phyloP scores from a whole-genome alignment of 1,140 invertebrate genomes.

The Asobara japonica region DNA sequence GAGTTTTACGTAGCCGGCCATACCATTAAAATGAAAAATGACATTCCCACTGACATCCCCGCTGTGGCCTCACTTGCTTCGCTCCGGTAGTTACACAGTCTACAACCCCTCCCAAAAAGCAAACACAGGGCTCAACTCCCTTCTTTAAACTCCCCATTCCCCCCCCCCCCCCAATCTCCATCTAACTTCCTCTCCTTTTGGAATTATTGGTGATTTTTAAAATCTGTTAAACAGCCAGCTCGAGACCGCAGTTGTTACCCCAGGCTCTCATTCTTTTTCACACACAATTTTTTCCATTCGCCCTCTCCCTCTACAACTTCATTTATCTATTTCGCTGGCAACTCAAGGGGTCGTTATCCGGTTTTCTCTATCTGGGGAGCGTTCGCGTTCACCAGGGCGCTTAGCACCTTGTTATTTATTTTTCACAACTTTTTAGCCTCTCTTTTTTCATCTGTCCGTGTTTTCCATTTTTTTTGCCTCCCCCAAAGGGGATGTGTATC shows the following conservation, averaged over 20 bases:
- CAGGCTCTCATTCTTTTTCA: conserved; percentile 10
- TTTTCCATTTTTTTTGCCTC: background rate
- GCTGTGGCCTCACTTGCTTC: conserved; percentile 39
- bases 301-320: conserved; percentile 23
- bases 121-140: conserved; percentile 35
- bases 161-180: conserved; percentile 19
- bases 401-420: conserved; percentile 67
- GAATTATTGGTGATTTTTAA: conserved; percentile 65
- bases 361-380: conserved; percentile 33
- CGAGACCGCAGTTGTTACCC: conserved; percentile 57
- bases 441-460: background rate
- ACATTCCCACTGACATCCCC: conserved; percentile 52
- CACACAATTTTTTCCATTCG: conserved; percentile 17
- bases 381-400: conserved; percentile 44
- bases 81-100: conserved; percentile 44
- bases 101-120: conserved; percentile 39
- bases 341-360: conserved; percentile 36
- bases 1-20: background rate
- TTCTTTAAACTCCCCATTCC: conserved; percentile 2
- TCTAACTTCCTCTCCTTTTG: conserved; percentile 19
- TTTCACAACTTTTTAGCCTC: conserved; percentile 54
- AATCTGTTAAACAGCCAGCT: conserved; percentile 67
- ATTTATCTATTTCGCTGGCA: conserved; percentile 42
- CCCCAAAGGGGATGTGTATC: background rate
- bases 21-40: conserved; percentile 70